A percentile compares a stretch with the other conserved stretches of the same genome.
Conservation (phyloP, 2,113 vertebrate species). For the Lota lota region DNA sequence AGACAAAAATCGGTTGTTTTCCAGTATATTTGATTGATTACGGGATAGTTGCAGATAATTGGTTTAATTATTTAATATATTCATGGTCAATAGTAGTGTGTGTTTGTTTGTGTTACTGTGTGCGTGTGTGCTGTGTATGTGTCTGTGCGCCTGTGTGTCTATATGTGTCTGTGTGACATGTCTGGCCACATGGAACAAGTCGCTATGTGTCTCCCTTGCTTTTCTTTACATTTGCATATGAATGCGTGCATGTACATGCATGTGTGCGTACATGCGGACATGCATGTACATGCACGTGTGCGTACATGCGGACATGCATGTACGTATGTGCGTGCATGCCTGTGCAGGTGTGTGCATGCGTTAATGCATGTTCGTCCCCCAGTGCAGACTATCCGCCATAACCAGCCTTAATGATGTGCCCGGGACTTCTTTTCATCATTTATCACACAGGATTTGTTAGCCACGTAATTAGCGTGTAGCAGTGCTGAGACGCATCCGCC, state of each 20-base stretch:
- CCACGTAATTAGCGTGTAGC: constrained; percentile 49
- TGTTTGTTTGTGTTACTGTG: background rate
- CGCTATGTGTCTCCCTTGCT: too few species aligned
- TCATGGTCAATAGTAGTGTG: background rate
- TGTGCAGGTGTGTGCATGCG: background rate
- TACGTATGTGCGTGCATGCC: background rate
- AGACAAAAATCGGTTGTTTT: too few species aligned
- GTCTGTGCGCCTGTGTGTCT: too few species aligned
- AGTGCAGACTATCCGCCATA: constrained; percentile 42
- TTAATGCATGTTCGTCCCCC: constrained; percentile 8
- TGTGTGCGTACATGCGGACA: constrained; percentile 1
- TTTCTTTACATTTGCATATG: background rate
- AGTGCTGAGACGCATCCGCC: background rate
- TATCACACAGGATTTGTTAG: constrained; percentile 65
- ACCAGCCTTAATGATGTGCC: constrained; percentile 64
- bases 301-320: background rate
- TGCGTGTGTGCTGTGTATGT: background rate
- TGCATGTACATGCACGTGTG: background rate
- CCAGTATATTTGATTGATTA: too few species aligned
- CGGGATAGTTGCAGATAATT: too few species aligned
- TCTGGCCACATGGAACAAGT: too few species aligned
- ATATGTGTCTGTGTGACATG: too few species aligned
- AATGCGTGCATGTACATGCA: background rate
- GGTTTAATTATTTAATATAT: too few species aligned
- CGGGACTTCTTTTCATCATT: constrained; percentile 62